Evolutionary conservation across 2,888 invertebrate species (phyloP).

Genomic region (Sinohyriopsis cumingii): DNA sequence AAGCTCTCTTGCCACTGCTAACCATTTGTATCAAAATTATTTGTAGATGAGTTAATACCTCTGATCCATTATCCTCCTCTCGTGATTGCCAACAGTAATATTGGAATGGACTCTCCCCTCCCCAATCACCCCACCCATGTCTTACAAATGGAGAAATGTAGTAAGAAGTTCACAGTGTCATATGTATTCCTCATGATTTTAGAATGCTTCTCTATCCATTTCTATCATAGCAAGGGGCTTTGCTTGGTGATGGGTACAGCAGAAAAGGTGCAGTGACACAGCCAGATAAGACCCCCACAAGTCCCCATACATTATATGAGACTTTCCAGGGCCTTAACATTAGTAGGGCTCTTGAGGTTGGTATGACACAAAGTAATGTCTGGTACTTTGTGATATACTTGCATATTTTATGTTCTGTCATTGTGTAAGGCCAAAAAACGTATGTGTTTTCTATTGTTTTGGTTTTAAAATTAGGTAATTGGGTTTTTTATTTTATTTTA

Average conservation of each 20-base stretch:
- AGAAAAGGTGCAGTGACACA: conserved; percentile 6
- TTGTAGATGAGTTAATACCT: no score
- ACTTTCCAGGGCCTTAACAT: conserved; percentile 77
- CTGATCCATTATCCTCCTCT: no score
- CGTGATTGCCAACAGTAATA: no score
- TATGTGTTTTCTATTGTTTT: no score
- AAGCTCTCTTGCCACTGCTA: no score
- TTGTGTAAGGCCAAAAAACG: background rate
- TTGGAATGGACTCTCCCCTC: no score
- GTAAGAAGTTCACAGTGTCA: background rate
- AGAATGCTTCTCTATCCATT: conserved; percentile 10
- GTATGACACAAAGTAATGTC: conserved; percentile 25
- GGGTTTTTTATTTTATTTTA: no score
- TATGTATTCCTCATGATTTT: conserved; percentile 1
- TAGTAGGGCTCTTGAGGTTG: conserved; percentile 71
- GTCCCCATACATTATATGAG: conserved; percentile 74
- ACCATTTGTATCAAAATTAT: no score
- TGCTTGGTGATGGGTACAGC: conserved; percentile 41
- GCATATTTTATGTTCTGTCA: background rate
- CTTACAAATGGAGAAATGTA: no score
- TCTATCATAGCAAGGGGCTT: conserved; percentile 27
- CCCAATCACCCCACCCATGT: no score
- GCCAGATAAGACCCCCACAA: conserved; percentile 9
- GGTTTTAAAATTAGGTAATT: no score
- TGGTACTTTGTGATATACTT: background rate